A percentile compares a stretch with the other conserved stretches of the same genome.
Evolutionary conservation across 2,888 invertebrate genomes (phyloP).

Genomic region (Latrodectus hesperus): DNA sequence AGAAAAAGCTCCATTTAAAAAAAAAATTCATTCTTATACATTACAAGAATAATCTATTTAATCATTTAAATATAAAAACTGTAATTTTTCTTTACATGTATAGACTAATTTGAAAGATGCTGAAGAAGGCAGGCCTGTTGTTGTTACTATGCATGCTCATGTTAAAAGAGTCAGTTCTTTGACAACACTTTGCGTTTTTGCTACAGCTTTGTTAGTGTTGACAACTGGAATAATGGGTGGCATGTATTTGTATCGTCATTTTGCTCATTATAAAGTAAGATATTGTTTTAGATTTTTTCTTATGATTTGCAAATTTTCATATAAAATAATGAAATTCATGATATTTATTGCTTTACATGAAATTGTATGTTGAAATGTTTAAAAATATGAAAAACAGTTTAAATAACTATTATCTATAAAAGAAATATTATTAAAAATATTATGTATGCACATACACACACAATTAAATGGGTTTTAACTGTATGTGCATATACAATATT

Average conservation of each 20-base stretch:
- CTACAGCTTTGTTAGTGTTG: conserved; percentile 83
- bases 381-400: too few species aligned
- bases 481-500: too few species aligned
- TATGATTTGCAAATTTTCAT: too few species aligned
- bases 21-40: background rate
- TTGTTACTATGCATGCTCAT: conserved; percentile 75
- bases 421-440: too few species aligned
- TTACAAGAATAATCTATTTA: background rate
- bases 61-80: background rate
- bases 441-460: too few species aligned
- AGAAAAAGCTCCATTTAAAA: background rate
- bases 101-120: conserved; percentile 67
- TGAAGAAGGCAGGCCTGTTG: conserved; percentile 70
- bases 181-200: conserved; percentile 82
- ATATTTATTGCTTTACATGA: too few species aligned
- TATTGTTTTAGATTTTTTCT: too few species aligned
- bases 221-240: conserved; percentile 83
- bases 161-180: conserved; percentile 79
- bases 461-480: too few species aligned
- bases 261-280: conserved; percentile 78
- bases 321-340: too few species aligned
- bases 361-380: too few species aligned
- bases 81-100: conserved; percentile 54
- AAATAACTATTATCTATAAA: too few species aligned
- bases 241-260: conserved; percentile 84